Percentiles rank a stretch among this genome's conserved stretches.
These are phyloP conservation scores for Atlantisia rogersi DNA, from an alignment of 2,113 vertebrate genomes.

Conservation along the genomic window DNA sequence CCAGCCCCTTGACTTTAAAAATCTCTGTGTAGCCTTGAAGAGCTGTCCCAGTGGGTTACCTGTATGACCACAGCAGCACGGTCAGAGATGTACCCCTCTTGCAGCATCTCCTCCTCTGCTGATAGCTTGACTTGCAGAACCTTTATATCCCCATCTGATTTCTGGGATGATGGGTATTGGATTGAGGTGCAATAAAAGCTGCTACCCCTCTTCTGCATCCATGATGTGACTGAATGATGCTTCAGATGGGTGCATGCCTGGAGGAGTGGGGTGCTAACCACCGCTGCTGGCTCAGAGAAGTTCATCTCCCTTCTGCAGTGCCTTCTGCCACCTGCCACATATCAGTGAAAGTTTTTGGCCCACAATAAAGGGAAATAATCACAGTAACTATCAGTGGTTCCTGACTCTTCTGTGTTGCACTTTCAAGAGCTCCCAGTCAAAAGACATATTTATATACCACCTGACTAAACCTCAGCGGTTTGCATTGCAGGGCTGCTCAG, in stretches of 20 bases:
- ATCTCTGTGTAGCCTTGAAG: fast-evolving
- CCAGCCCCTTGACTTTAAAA: background rate
- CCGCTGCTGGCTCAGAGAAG: background rate
- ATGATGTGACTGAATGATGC: no score
- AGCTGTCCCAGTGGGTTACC: background rate
- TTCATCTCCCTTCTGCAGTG: fast-evolving
- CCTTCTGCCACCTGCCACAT: fast-evolving
- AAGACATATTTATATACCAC: background rate
- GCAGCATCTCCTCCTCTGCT: background rate
- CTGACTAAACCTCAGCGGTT: background rate
- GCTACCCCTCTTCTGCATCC: background rate
- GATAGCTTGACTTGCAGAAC: background rate
- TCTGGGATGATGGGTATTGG: background rate
- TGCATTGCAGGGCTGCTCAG: background rate
- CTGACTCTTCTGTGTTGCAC: background rate
- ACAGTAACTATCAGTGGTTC: background rate
- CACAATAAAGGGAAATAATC: background rate
- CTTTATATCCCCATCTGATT: background rate
- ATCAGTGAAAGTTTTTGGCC: background rate
- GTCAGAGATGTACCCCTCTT: background rate
- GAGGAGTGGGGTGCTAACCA: background rate
- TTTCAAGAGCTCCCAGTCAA: background rate
- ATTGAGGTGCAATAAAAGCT: background rate
- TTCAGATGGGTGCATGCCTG: fast-evolving
- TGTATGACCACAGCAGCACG: fast-evolving